These are phyloP conservation scores for Leptosomus discolor DNA, from an alignment of 2,113 vertebrate species.

Conservation along the genomic window DNA sequence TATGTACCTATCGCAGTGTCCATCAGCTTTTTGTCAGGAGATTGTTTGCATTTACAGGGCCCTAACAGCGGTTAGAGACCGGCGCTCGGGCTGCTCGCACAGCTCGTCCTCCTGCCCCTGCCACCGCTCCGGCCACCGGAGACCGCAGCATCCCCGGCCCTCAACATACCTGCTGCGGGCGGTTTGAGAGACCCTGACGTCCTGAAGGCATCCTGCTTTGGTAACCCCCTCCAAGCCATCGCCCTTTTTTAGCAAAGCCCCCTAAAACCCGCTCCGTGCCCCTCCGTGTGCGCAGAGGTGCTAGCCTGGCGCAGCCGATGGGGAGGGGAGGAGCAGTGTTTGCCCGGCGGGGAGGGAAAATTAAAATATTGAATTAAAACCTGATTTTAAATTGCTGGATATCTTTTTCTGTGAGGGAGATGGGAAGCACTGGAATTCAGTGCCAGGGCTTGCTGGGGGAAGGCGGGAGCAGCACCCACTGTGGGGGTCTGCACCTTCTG, in stretches of 20 bases:
- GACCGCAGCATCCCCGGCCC: not conserved
- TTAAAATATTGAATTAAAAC: not conserved
- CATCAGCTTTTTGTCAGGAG: not conserved
- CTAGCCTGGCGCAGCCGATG: not conserved
- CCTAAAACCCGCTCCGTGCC: accelerated
- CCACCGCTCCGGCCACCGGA: not conserved
- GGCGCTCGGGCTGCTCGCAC: not conserved
- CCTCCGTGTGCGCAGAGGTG: not conserved
- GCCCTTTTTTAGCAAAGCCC: not conserved
- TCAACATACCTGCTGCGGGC: accelerated
- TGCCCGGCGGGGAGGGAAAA: not conserved
- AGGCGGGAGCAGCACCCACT: not conserved
- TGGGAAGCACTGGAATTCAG: not conserved
- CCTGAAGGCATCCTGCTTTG: not conserved
- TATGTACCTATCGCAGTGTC: not conserved
- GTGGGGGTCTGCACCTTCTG: not conserved
- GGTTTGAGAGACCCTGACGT: not conserved
- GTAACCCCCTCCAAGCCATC: not conserved
- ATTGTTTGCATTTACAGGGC: accelerated
- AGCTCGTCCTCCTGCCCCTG: not conserved
- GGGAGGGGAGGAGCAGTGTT: not conserved
- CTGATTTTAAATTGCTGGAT: not conserved
- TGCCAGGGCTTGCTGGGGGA: not conserved
- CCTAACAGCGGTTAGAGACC: not conserved
- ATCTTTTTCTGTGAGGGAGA: accelerated